These are phyloP conservation scores for Eristalis tenax DNA, from an alignment of 2,888 invertebrate species.

Conservation along the genomic window DNA sequence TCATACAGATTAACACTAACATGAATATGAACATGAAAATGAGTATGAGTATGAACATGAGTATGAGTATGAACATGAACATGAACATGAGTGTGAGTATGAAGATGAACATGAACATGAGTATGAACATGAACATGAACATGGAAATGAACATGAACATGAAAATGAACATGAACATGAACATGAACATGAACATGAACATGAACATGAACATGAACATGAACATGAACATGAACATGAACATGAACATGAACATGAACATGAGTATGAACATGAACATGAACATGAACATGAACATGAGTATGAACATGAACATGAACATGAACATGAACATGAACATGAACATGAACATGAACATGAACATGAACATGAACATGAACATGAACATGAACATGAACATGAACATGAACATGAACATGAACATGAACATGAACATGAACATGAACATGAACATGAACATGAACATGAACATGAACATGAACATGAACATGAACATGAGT, in stretches of 20 bases:
- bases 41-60: neutral
- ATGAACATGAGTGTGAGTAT: neutral
- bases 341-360: neutral
- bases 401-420: neutral
- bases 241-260: neutral
- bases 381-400: neutral
- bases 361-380: neutral
- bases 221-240: neutral
- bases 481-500: too few relatives aligned
- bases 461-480: neutral
- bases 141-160: neutral
- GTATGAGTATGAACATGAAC: neutral
- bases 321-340: neutral
- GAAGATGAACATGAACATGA: neutral
- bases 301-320: neutral
- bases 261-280: neutral
- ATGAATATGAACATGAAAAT: neutral
- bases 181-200: neutral
- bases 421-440: neutral
- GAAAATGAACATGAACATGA: neutral
- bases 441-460: neutral
- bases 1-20: neutral
- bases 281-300: neutral
- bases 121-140: neutral
- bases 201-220: neutral